Conservation (phyloP, 2,113 vertebrate genomes). For the Neogale vison region DNA sequence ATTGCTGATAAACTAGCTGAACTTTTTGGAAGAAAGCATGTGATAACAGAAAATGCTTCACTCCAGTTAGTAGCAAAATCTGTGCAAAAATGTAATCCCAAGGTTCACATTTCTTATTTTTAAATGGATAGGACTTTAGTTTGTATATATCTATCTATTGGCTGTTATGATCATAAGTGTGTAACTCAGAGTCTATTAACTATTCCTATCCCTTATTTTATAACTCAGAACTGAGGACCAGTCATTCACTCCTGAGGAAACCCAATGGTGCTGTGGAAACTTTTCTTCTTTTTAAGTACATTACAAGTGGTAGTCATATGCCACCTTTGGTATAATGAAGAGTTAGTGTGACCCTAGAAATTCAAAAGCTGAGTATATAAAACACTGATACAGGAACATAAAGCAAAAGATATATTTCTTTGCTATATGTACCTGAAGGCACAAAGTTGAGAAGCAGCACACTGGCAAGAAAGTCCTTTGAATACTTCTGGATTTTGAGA, state of each 20-base stretch:
- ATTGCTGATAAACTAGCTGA: background rate
- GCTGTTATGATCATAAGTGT: rapidly evolving
- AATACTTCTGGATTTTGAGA: background rate
- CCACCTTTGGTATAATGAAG: background rate
- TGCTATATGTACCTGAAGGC: background rate
- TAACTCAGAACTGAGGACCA: background rate
- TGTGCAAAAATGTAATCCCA: background rate
- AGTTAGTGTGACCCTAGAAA: background rate
- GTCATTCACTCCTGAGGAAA: background rate
- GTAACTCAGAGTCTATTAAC: background rate
- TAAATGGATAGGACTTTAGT: background rate
- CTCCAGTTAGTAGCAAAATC: background rate
- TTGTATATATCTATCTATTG: background rate
- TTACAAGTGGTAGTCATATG: background rate
- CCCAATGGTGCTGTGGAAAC: background rate
- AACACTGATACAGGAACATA: background rate
- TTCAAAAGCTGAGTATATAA: background rate
- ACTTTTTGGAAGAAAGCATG: background rate
- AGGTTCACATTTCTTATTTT: background rate
- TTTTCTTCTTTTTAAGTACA: background rate
- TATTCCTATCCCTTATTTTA: no score
- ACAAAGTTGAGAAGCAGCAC: background rate
- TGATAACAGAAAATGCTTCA: background rate
- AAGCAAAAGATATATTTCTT: background rate
- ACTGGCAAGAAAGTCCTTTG: background rate